Evolutionary conservation across 2,888 invertebrate species (phyloP), one percentile per base, ranked within the genome.

Genomic region (Drosophila buzzatii): DNA sequence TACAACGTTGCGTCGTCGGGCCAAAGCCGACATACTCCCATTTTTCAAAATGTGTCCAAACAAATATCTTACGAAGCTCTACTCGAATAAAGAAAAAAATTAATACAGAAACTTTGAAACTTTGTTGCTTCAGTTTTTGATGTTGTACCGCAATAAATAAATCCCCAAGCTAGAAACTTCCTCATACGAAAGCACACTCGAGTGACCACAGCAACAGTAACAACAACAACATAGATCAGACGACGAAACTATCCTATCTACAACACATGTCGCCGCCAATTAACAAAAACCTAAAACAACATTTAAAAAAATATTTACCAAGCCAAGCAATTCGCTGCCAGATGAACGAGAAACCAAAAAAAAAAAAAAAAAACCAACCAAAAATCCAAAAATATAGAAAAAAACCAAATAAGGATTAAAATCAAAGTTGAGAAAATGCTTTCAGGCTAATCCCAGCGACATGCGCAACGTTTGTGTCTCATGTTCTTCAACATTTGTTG

Each of bases 241-340:
- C 44, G 27, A 57, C 7, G 20, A 62, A 61, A 69, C 70, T 79
- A 67, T 81, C 66, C 73, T 68, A 81, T 78, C 85, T 76, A 70
- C 85, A 81, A 90, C 90, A 90, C 84, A 90, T 90, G 90, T 90
- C 89, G 84, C 86, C 83, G 88, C 88, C 85, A 90, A 90, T 90
- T 90, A 90, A 90, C 80, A 76, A 76, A 84, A 80, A 87, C 71
- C 73, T 74, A 75, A 84, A 80, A 80, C 81, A 89, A 86, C 70
- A 81, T 83, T 81, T 72, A 73, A 83, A 77, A 79, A 80, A 79
- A 84, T 81, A 84, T 81, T 72, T 79, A 82, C 74, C 65, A 77
- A 63, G 51, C 61, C 66, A 73, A 73, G 27, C 72, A 67, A 69
- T 68, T 56, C 44, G 76, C 76, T 70, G 67, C 63, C 55, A 76